Conservation (phyloP, 2,888 invertebrate genomes). For the Hydrotaea cyrtoneurina region DNA sequence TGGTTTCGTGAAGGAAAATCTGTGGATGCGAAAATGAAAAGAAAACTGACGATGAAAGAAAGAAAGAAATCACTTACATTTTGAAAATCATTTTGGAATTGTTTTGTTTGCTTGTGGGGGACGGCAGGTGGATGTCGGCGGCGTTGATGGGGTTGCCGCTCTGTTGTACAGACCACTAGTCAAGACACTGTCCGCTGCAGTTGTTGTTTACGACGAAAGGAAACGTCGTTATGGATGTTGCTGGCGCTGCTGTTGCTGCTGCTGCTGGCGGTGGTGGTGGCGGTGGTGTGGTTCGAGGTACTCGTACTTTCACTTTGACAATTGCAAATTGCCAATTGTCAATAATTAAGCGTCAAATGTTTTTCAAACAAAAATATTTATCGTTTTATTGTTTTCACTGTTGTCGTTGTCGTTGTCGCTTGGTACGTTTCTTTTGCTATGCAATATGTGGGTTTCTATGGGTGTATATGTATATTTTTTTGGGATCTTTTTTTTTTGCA, state of each 20-base stretch:
- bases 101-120: neutral
- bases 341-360: conserved; percentile 56
- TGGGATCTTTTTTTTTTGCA: conserved; percentile 53
- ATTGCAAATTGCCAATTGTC: conserved; percentile 54
- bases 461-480: neutral
- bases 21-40: conserved; percentile 2
- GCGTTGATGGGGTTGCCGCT: too few species aligned
- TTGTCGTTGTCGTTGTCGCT: conserved; percentile 1
- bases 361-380: conserved; percentile 58
- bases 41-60: neutral
- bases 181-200: neutral
- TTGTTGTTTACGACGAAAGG: conserved; percentile 9
- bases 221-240: neutral
- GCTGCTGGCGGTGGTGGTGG: neutral
- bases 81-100: conserved; percentile 35
- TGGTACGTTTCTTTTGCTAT: neutral
- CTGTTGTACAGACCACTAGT: neutral
- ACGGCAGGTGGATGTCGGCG: conserved; percentile 6
- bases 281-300: neutral
- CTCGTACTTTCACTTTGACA: conserved; percentile 59
- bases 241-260: neutral
- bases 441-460: neutral
- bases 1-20: neutral
- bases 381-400: conserved; percentile 43
- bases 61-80: conserved; percentile 34